Base-by-base conservation (phyloP, 2,888 invertebrate species). In the Meliscaeva auricollis region DNA sequence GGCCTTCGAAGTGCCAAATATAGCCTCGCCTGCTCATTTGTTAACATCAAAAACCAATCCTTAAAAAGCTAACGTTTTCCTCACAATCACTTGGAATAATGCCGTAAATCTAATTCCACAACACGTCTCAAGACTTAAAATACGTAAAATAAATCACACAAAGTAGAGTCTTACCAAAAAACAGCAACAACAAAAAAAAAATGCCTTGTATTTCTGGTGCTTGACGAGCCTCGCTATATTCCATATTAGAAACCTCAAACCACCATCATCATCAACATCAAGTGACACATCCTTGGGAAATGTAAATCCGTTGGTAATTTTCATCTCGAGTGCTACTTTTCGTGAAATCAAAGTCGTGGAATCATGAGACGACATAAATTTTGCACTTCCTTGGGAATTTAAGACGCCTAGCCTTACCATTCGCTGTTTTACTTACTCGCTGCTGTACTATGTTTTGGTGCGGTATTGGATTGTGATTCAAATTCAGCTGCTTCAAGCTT, bases 341-440 rank as follows among this genome's bases (percentile, higher is more conserved):
- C 48, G 66, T 54, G 52, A 60, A 82, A 78, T 82, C 78, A 82
- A 73, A 82, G 82, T 68, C 77, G 73, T 69, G 62, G 82, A 82
- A 62, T 78, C 82, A 82, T 82, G 82, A 78, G 82, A 56, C 62
- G 62, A 78, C 82, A 82, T 77, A 78, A 82, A 82, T 82, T 77
- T 82, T 64, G 38, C 62, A 54, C 72, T 73, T 73, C 20, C 73
- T 60, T 82, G 66, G 46, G 48, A 82, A 78, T 68, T 73, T 60
- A 62, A 68, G 78, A 54, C 54, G 30, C 52, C 48, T 4, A n/a
- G n/a, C n/a, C 13, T 38, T 38, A 9, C 11, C 11, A 9, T 11
- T 38, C 11, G 13, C n/a, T n/a, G 38, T 38, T 9, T 11, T 26
- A 26, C 3, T 3, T 2, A 26, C n/a, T 8, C 35, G 13, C 38